A percentile compares a stretch with the other conserved stretches of the same genome.
These are phyloP conservation scores for Bucorvus abyssinicus DNA, from an alignment of 2,797 vertebrate genomes.

Conservation along the genomic window DNA sequence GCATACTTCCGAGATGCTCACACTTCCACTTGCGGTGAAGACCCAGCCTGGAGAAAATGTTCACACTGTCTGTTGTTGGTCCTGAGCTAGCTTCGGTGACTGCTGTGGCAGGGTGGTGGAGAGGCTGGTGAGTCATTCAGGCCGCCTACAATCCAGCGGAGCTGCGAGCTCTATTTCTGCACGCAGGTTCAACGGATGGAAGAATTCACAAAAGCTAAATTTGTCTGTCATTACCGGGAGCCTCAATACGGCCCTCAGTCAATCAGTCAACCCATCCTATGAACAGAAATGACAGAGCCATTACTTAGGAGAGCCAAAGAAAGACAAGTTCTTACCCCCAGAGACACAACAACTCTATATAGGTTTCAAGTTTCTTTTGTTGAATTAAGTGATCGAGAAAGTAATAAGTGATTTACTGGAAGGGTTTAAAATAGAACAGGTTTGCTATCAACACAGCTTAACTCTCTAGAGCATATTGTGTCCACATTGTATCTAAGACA, in stretches of 20 bases:
- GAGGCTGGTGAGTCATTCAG: slow-evolving; percentile 9
- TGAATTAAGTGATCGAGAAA: slow-evolving; percentile 24
- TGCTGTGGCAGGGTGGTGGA: background rate
- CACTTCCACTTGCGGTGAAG: background rate
- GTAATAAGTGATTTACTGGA: background rate
- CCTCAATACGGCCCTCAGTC: background rate
- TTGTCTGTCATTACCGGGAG: background rate
- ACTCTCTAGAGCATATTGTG: background rate
- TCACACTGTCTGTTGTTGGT: background rate
- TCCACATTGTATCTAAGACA: background rate
- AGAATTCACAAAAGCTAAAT: slow-evolving; percentile 9
- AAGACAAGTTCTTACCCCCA: background rate
- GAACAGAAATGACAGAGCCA: background rate
- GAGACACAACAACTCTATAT: background rate
- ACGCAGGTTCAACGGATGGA: background rate
- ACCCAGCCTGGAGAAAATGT: background rate
- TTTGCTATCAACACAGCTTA: slow-evolving; percentile 1
- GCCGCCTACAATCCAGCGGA: background rate
- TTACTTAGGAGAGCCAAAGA: background rate
- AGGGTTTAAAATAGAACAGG: background rate
- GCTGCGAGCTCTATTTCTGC: background rate
- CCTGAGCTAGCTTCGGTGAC: background rate
- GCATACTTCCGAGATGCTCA: background rate
- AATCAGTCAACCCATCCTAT: background rate
- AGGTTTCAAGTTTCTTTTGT: slow-evolving; percentile 15